Evolutionary conservation across 2,113 vertebrate genomes (phyloP).

Genomic region (Nothoprocta pentlandii): DNA sequence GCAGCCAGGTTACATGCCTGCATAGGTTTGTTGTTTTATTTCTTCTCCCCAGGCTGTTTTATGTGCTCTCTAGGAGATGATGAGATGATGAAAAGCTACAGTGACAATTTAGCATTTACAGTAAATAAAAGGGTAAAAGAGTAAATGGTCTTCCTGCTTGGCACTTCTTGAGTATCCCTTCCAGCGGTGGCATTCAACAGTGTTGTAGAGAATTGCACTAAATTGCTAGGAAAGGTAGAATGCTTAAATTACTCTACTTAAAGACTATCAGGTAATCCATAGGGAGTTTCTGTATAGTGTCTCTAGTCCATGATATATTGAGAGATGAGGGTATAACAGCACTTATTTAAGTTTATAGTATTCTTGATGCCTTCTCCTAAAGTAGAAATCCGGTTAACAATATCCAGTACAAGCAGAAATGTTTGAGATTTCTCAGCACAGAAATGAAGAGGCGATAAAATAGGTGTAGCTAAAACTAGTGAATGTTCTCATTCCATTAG

Average conservation of each 20-base stretch:
- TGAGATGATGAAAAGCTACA: not conserved
- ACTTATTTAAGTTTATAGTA: not conserved
- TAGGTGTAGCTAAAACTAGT: not conserved
- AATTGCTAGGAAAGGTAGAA: not conserved
- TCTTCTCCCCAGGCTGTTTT: not conserved
- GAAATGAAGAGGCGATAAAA: not conserved
- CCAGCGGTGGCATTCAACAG: not conserved
- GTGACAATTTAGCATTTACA: not conserved
- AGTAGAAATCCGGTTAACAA: not conserved
- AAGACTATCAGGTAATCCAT: not conserved
- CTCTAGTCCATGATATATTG: not conserved
- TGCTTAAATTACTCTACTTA: not conserved
- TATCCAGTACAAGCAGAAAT: not conserved
- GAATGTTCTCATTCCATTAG: not conserved
- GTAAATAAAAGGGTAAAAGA: not conserved
- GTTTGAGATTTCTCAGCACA: not conserved
- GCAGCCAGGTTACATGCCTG: no score
- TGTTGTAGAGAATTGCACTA: not conserved
- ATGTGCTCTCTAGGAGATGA: not conserved
- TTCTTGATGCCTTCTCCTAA: not conserved
- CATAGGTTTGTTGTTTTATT: not conserved
- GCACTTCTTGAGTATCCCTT: not conserved
- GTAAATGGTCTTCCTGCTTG: not conserved
- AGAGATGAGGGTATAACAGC: not conserved
- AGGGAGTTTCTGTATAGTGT: not conserved